Percentiles rank a stretch among this genome's conserved stretches.
Evolutionary conservation across 2,888 invertebrate genomes (phyloP).

Genomic region (Caenorhabditis sinica): DNA sequence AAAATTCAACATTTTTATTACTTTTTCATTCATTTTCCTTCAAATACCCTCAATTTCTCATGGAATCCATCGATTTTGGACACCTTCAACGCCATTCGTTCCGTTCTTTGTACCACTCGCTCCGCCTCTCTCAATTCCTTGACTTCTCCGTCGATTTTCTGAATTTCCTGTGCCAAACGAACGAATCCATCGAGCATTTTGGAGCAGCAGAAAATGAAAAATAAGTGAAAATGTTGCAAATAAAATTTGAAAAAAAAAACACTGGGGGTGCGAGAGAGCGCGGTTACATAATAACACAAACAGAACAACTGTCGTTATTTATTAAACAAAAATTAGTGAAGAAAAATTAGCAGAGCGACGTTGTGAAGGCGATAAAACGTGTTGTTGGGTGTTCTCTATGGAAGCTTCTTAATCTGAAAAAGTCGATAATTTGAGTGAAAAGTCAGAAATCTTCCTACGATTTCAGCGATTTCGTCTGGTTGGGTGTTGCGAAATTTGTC

Average conservation of each 20-base stretch:
- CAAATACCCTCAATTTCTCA: constrained; percentile 38
- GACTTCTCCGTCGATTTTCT: constrained; percentile 31
- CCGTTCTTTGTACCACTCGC: constrained; percentile 1
- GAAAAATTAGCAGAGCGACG: not conserved
- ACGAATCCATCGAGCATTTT: constrained; percentile 30
- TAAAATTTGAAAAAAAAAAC: not conserved
- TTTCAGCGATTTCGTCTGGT: not conserved
- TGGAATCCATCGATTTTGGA: constrained; percentile 27
- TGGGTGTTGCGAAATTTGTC: constrained; percentile 33
- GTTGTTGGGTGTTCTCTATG: not conserved
- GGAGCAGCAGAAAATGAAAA: too few species aligned
- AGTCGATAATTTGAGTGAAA: not conserved
- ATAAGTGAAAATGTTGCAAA: not conserved
- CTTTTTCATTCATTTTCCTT: not conserved
- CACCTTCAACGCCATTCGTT: constrained; percentile 28
- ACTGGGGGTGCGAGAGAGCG: constrained; percentile 34
- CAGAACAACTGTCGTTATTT: not conserved
- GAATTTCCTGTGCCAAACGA: constrained; percentile 37
- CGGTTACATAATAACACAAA: constrained; percentile 11
- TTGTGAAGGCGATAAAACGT: constrained; percentile 24
- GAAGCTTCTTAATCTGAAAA: constrained; percentile 31
- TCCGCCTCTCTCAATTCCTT: constrained; percentile 27
- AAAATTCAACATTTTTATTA: not conserved
- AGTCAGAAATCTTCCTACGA: constrained; percentile 3
- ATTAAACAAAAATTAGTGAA: not conserved